phyloP scores from a whole-genome alignment of 2,113 vertebrate species.

The Manacus vitellinus region DNA sequence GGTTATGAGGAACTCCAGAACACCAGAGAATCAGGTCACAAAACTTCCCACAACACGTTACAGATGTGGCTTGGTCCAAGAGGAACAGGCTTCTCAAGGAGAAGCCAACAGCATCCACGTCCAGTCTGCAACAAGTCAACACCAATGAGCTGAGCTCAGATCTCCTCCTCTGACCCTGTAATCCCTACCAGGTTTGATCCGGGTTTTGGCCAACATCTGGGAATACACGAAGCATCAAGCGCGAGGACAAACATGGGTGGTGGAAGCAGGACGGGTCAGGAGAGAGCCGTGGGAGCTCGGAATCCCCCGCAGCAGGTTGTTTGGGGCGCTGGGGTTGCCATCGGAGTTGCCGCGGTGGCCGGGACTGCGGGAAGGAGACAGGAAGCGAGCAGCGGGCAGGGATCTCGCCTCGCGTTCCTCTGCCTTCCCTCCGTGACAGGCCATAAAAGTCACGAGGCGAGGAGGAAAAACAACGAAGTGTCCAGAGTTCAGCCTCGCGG shows the following conservation, averaged over 20 bases:
- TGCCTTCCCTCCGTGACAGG: constrained; percentile 1
- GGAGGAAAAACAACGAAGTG: background rate
- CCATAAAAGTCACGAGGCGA: constrained; percentile 43
- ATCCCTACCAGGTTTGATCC: background rate
- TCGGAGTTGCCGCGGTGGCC: background rate
- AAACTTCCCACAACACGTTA: background rate
- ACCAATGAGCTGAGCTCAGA: background rate
- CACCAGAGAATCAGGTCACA: background rate
- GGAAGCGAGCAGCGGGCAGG: background rate
- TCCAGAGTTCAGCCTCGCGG: constrained; percentile 25
- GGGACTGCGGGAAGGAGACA: background rate
- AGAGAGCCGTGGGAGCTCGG: background rate
- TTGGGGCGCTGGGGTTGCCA: background rate
- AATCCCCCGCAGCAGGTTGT: background rate
- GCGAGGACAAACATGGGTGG: background rate
- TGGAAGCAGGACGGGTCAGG: background rate
- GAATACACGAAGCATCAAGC: background rate
- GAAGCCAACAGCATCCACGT: background rate
- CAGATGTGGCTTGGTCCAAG: background rate
- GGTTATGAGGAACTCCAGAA: background rate
- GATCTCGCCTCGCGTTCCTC: background rate
- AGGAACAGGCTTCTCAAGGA: background rate
- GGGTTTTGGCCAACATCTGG: background rate
- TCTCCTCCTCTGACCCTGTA: background rate
- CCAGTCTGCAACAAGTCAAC: background rate